These are phyloP conservation scores for Phacellophora camtschatica DNA, from an alignment of 30 jellyfish, hydroid and myxozoan genomes.

Conservation along the genomic window DNA sequence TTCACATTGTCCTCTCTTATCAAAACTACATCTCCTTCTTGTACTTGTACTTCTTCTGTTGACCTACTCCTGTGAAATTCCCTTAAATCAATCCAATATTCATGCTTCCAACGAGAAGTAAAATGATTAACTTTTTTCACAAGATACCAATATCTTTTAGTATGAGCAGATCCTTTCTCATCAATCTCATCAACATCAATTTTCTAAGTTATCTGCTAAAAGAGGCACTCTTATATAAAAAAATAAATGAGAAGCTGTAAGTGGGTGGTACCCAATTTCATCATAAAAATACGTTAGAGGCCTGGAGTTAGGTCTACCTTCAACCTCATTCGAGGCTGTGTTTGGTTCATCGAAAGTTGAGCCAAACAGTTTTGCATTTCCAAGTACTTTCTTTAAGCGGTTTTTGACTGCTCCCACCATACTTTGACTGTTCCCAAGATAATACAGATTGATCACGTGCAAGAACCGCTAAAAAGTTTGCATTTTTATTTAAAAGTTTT, in stretches of 20 bases:
- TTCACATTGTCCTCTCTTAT: neutral
- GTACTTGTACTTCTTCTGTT: neutral
- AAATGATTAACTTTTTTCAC: neutral
- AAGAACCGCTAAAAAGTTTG: neutral
- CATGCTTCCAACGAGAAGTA: slow-evolving; percentile 6
- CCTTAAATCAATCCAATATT: neutral
- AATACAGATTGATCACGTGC: neutral
- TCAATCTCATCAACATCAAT: neutral
- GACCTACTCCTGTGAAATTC: neutral
- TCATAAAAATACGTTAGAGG: slow-evolving; percentile 16
- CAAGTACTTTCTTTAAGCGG: neutral
- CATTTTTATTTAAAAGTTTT: neutral
- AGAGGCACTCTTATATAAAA: neutral
- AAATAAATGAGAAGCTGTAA: neutral
- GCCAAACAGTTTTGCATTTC: neutral
- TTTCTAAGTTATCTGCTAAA: neutral
- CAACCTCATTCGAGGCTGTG: neutral
- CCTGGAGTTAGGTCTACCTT: neutral
- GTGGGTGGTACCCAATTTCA: neutral
- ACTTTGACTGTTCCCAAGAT: neutral
- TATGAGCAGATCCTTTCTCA: neutral
- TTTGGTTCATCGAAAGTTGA: neutral
- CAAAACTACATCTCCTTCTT: slow-evolving; percentile 18
- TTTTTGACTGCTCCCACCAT: neutral
- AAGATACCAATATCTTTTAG: neutral